Base-by-base conservation (phyloP, 1,140 invertebrate genomes). In the Aphis craccivora region DNA sequence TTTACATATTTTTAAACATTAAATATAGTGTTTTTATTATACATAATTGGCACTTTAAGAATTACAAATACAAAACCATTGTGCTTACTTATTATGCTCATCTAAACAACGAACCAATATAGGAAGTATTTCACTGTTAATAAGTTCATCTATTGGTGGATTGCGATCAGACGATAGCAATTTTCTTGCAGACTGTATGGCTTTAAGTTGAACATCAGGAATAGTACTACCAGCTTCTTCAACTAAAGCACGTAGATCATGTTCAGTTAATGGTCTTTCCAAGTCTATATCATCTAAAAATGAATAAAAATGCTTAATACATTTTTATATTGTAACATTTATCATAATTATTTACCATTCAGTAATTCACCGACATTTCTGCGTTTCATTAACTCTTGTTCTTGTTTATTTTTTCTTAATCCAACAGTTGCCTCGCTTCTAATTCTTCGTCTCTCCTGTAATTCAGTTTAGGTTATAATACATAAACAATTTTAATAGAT, bases 141-240 rank as follows among this genome's bases (percentile, higher is more conserved):
- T 99, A 90, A 99, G 96, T 94, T 98, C 97, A 96, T 99, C 98
- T 95, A 99, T 99, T n/a, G 99, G 99, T 94, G 99, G 99, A 96
- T 99, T 99, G 94, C 98, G 97, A 95, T 99, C 99, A 83, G 98
- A 99, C 7, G 99, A 99, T 11, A 99, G 96, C 92, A 99, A 96
- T 96, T 99, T 99, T 94, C 99, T 96, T 90, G 98, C 98, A 55
- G 98, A 97, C 95, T 98, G 98, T 11, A 98, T 98, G 89, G 98
- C 98, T 94, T 96, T 95, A 94, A 98, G 96, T 95, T 98, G 98
- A 94, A 97, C 95, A 40, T 96, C 96, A 90, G 97, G 97, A 94
- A 98, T 96, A 55, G 96, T 96, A 11, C 96, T 96, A 55, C 97
- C 97, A 94, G 97, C 97, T 94, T 96, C 95, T 83, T 93, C 88